Evolutionary conservation across 2,797 vertebrate species (phyloP).

Genomic region (Enteromius mattozi): DNA sequence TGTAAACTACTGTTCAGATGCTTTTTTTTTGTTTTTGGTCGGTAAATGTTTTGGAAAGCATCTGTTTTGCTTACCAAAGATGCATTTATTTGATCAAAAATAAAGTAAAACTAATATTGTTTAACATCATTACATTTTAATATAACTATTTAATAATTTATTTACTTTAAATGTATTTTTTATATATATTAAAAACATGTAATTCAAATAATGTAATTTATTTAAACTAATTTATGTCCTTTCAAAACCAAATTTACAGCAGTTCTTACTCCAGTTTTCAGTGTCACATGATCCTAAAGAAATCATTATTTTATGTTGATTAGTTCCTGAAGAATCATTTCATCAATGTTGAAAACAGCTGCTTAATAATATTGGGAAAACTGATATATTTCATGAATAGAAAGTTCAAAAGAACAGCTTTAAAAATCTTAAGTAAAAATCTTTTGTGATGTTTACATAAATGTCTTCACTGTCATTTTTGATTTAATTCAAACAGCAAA

Average conservation of each 20-base stretch:
- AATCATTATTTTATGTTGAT: not conserved
- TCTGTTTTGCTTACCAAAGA: not conserved
- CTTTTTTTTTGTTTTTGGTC: not conserved
- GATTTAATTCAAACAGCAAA: too few species aligned
- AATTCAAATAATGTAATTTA: not conserved
- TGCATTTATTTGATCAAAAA: conserved; percentile 5
- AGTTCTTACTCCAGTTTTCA: not conserved
- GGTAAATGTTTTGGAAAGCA: not conserved
- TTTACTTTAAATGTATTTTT: too few species aligned
- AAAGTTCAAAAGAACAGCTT: not conserved
- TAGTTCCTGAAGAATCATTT: not conserved
- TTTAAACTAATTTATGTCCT: not conserved
- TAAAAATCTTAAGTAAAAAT: not conserved
- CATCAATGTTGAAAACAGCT: not conserved
- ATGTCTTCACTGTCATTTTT: not conserved
- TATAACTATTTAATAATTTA: too few species aligned
- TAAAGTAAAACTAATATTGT: not conserved
- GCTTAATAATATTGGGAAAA: not conserved
- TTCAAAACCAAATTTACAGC: not conserved
- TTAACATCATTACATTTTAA: too few species aligned
- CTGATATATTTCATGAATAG: not conserved
- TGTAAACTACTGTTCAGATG: not conserved
- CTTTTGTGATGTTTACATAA: not conserved
- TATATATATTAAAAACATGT: not conserved
- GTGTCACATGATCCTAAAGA: not conserved